A percentile compares a stretch with the other conserved stretches of the same genome.
phyloP scores from a whole-genome alignment of 1,140 invertebrate genomes.

The Plectrocnemia conspersa region DNA sequence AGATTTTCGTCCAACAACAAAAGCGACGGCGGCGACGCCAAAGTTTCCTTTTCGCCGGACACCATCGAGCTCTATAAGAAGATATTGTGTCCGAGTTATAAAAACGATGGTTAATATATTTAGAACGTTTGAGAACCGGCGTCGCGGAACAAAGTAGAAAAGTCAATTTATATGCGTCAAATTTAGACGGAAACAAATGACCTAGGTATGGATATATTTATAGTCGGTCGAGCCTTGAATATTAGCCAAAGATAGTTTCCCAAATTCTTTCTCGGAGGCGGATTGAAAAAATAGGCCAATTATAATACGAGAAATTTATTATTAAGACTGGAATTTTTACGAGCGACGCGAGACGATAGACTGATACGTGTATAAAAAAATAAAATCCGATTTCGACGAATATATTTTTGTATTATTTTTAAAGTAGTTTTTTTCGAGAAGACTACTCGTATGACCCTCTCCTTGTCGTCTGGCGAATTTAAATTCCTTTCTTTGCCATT shows the following conservation, averaged over 20 bases:
- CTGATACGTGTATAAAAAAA: no score
- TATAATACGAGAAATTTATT: no score
- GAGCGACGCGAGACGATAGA: no score
- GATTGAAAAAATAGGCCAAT: background rate
- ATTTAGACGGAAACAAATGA: background rate
- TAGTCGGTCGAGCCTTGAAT: background rate
- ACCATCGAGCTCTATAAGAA: constrained; percentile 30
- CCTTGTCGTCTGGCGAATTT: constrained; percentile 2
- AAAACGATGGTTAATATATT: constrained; percentile 6
- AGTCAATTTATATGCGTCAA: background rate
- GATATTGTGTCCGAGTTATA: constrained; percentile 27
- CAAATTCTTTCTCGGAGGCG: background rate
- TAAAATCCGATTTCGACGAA: no score
- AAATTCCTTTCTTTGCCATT: background rate
- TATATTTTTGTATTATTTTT: no score
- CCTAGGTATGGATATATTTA: background rate
- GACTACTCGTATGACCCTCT: no score
- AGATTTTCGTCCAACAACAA: constrained; percentile 3
- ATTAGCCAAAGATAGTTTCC: constrained; percentile 1
- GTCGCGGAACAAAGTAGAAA: background rate
- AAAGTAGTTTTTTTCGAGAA: no score
- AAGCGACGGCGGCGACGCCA: background rate
- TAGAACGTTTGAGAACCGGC: background rate
- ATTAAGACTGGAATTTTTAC: no score
- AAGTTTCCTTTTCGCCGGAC: constrained; percentile 15